Base-by-base conservation (phyloP, 2,888 invertebrate genomes). In the Catonia carolina region DNA sequence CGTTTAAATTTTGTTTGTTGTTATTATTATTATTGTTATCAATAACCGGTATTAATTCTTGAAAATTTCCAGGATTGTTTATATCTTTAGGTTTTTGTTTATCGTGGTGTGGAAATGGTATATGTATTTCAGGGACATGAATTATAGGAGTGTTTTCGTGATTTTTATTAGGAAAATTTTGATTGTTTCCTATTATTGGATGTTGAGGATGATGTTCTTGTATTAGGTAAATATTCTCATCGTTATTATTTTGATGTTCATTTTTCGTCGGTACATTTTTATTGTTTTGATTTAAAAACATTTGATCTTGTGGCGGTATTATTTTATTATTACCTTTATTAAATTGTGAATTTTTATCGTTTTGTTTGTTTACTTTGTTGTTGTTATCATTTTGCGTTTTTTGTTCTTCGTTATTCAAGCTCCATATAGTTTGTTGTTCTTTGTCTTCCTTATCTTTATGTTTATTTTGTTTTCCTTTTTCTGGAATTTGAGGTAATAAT, bases 291-390 rank as follows among this genome's bases (percentile, higher is more conserved):
- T 45, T 27, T 23, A 45, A 5, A 15, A 45, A 45, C 5, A 18
- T 10, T 10, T 22, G 45, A 5, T 27, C 22, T 14, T 45, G 42
- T 42, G 42, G 42, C n/a, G 42, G 42, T 42, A 23, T n/a, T 18
- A 20, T 6, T n/a, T 45, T 45, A 27, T n/a, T n/a, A n/a, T 22
- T 45, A 10, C 45, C 45, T 18, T 45, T 45, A 14, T n/a, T 45
- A 6, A 27, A 15, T 7, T 45, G 27, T 6, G 8, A 6, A 27
- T 55, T 36, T 22, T 61, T 59, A 60, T 67, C 65, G 17, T 60
- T 63, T 39, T 63, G 63, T n/a, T 35, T 45, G n/a, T 15, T 15
- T 8, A 47, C 23, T 12, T 52, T 53, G 36, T 56, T 53, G 15
- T 17, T 37, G 10, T 12, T 37, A n/a, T n/a, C n/a, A n/a, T n/a